Base-by-base conservation (phyloP, 2,113 vertebrate species). In the Corythornis vintsioides region DNA sequence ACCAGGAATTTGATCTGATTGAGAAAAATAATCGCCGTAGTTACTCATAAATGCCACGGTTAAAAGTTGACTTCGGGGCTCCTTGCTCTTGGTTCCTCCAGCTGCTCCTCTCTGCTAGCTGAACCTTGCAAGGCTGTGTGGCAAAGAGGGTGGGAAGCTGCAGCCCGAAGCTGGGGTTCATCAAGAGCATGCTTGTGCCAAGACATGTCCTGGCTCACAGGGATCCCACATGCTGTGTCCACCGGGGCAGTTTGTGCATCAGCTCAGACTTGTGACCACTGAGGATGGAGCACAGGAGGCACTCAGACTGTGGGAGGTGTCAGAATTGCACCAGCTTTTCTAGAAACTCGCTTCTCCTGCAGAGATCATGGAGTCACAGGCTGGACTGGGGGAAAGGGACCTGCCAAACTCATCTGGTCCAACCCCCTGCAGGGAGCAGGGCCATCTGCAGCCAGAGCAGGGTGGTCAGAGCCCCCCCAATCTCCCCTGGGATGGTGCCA, bases 261-360 rank as follows among this genome's bases (percentile, higher is more conserved):
- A 8, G 7, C 47, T 61, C 21, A 16, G 8, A 0, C 5, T 18
- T 19, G 3, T 17, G 29, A 5, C 25, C 31, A 16, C 1, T 15
- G 28, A 13, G 19, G 14, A 28, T 3, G 63, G 56, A 66, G 65
- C 80, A 38, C 47, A 66, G 63, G 33, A 43, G 8, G 10, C n/a
- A 9, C 28, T 13, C 0, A 5, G 55, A 5, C 14, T 15, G 5
- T 16, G 55, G 26, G 13, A 55, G 13, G 33, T 0, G 0, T 57
- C 38, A 5, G n/a, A 38, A 43, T 43, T 12, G 31, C 31, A 45
- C 17, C 16, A 15, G 20, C 12, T 50, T 7, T 56, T 64, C 28
- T 14, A 25, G 59, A 29, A 40, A 33, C 1, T 0, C 15, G n/a
- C 29, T 33, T 8, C 25, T 18, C 18, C 29, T 2, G 2, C 59